phyloP scores from a whole-genome alignment of 2,888 invertebrate genomes.

The Chloroclystis v-ata region DNA sequence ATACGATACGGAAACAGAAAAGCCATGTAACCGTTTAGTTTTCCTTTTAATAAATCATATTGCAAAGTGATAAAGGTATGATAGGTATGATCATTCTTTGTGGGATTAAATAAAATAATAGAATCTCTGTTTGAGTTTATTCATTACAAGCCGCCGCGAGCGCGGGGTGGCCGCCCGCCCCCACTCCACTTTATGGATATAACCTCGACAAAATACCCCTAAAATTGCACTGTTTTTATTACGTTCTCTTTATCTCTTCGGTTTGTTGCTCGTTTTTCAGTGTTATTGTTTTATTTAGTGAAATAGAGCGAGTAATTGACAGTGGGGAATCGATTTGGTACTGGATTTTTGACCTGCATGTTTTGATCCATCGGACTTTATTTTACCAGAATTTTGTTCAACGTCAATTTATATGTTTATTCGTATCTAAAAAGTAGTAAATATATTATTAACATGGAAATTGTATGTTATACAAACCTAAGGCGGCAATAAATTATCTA shows the following conservation, averaged over 20 bases:
- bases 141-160: conserved; percentile 71
- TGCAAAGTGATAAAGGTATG: conserved; percentile 51
- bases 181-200: conserved; percentile 73
- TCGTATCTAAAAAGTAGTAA: no score
- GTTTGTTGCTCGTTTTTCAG: conserved; percentile 72
- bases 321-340: conserved; percentile 3
- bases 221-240: conserved; percentile 79
- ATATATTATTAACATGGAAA: no score
- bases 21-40: neutral
- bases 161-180: conserved; percentile 43
- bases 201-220: conserved; percentile 79
- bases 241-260: conserved; percentile 76
- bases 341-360: neutral
- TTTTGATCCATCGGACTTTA: no score
- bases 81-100: conserved; percentile 67
- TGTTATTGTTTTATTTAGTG: conserved; percentile 71
- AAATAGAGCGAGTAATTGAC: conserved; percentile 42
- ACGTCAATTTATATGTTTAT: no score
- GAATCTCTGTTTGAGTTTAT: conserved; percentile 73
- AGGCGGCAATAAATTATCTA: neutral
- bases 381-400: no score
- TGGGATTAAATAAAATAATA: conserved; percentile 71
- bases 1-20: neutral
- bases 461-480: no score
- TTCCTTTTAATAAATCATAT: conserved; percentile 40